Base-by-base conservation (phyloP, 2,888 invertebrate genomes). In the Napeogenes inachia region DNA sequence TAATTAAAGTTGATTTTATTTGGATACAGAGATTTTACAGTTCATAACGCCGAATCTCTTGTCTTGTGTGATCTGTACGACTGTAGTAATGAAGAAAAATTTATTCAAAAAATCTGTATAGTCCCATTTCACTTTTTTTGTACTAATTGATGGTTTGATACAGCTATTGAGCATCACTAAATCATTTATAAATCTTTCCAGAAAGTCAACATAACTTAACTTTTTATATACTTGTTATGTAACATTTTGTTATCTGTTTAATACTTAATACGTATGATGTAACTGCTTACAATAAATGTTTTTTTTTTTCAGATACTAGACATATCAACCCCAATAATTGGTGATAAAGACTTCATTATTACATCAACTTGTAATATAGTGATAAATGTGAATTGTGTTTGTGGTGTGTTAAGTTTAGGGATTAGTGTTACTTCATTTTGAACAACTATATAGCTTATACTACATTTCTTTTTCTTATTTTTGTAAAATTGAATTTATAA, bases 1-100 rank as follows among this genome's bases (percentile, higher is more conserved):
- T 89, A 73, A 68, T 54, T 66, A 12, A 38, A 12, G 38, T 50
- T 55, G 47, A 53, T 32, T 13, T 45, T 38, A 21, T 50, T 50
- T 13, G 33, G 21, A 21, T 21, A 21, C 21, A 21, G 21, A 21
- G 21, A 12, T 35, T 55, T 35, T 10, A 35, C 12, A 42, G 10
- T 10, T 3, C 42, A 42, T 42, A 42, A 42, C 42, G 10, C 10
- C 42, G 10, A 3, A 12, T 2, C 42, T 42, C 42, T 10, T 42
- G 42, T 53, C 10, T 6, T 42, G 42, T 56, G 62, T 59, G 13
- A 47, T 54, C 21, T 10, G 13, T 30, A 13, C 46, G 10, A 50
- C 46, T 32, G 13, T n/a, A 32, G 45, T 56, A 12, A 42, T 42
- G 8, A 10, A 1, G 42, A 10, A 10, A 10, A 10, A 42, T 42